Conservation (phyloP, 92 coral and sea anemone species). For the Siderastrea siderea region DNA sequence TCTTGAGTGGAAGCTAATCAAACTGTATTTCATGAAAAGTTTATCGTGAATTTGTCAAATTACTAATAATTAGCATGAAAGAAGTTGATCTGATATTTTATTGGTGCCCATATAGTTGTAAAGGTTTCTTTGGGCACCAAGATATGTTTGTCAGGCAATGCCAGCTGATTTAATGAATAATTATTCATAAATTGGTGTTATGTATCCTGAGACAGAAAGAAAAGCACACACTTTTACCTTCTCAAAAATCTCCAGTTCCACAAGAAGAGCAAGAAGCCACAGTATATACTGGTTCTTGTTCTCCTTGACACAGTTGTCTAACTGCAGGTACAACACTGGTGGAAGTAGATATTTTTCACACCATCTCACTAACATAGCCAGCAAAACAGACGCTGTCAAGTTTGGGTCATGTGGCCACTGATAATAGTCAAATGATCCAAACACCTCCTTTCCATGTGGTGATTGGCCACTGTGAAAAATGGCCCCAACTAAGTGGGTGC, state of each 20-base stretch:
- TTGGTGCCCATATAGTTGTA: too few species aligned
- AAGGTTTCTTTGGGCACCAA: too few species aligned
- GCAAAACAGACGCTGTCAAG: too few species aligned
- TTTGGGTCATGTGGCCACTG: slow-evolving; percentile 74
- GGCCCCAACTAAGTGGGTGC: slow-evolving; percentile 65
- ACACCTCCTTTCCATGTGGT: slow-evolving; percentile 21
- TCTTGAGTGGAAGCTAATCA: too few species aligned
- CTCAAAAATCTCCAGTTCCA: slow-evolving; percentile 23
- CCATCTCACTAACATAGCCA: slow-evolving; percentile 9
- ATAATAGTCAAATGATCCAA: slow-evolving; percentile 47
- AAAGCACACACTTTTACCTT: not conserved
- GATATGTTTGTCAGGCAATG: too few species aligned
- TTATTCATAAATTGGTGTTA: too few species aligned
- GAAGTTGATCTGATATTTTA: too few species aligned
- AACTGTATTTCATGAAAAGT: too few species aligned
- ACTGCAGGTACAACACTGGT: slow-evolving; percentile 64
- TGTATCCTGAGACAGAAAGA: too few species aligned
- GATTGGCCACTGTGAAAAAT: slow-evolving; percentile 53
- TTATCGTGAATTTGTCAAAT: too few species aligned
- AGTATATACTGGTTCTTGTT: slow-evolving; percentile 61
- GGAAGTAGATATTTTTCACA: slow-evolving; percentile 52
- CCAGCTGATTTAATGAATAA: too few species aligned
- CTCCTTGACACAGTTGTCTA: slow-evolving; percentile 68
- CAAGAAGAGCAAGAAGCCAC: slow-evolving; percentile 47
- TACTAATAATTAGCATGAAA: too few species aligned